A percentile compares a stretch with the other conserved stretches of the same genome.
phyloP scores from a whole-genome alignment of 2,888 invertebrate genomes.

The Leucozona laternaria region DNA sequence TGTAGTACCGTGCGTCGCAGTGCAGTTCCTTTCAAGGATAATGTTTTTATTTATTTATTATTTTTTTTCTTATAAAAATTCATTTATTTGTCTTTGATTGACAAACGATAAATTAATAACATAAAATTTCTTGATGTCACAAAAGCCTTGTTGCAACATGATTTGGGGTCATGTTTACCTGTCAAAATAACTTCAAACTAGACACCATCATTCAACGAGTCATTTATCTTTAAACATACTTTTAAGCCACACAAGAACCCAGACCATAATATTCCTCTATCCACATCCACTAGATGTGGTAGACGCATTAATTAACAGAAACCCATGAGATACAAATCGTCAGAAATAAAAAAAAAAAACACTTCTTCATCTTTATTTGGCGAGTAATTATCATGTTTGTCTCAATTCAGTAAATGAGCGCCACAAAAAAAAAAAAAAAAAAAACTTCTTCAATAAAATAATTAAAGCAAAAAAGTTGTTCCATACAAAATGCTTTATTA shows the following conservation, averaged over 20 bases:
- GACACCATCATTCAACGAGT: slow-evolving; percentile 45
- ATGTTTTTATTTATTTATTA: neutral
- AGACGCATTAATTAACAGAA: slow-evolving; percentile 63
- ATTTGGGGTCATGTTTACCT: slow-evolving; percentile 72
- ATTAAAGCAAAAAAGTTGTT: slow-evolving; percentile 44
- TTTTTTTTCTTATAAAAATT: neutral
- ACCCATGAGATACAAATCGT: slow-evolving; percentile 5
- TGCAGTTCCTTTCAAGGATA: too few relatives aligned
- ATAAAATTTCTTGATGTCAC: slow-evolving; percentile 51
- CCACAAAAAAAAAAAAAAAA: slow-evolving; percentile 40
- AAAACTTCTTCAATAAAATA: slow-evolving; percentile 46
- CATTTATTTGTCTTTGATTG: neutral
- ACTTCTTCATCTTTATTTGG: slow-evolving; percentile 68
- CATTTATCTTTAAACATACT: slow-evolving; percentile 27
- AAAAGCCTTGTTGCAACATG: slow-evolving; percentile 67
- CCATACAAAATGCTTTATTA: slow-evolving; percentile 24
- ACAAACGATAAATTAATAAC: slow-evolving; percentile 11
- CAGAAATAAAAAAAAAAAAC: slow-evolving; percentile 7
- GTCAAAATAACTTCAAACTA: slow-evolving; percentile 64
- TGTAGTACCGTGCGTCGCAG: too few relatives aligned
- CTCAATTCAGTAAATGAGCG: slow-evolving; percentile 72
- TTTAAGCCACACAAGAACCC: slow-evolving; percentile 49
- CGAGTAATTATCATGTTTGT: slow-evolving; percentile 73
- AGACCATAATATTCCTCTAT: slow-evolving; percentile 18
- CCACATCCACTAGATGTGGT: too few relatives aligned